Conservation (phyloP, 1,140 invertebrate species). For the Dendroctonus ponderosae region DNA sequence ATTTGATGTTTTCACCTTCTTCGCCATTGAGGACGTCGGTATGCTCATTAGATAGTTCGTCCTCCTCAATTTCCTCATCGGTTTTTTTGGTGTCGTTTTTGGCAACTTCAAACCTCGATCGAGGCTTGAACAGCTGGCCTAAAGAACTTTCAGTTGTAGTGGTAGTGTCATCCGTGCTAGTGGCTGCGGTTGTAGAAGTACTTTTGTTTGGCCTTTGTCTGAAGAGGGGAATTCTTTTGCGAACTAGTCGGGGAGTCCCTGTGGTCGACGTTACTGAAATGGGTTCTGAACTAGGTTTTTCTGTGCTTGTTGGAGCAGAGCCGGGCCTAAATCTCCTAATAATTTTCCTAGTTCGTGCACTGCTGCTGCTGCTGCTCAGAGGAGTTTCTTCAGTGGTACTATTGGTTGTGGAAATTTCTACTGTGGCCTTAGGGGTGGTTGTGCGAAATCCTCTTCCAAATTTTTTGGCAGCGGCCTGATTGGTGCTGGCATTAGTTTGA, state of each 20-base stretch:
- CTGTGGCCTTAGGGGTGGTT: constrained; percentile 22
- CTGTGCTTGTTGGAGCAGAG: constrained; percentile 3
- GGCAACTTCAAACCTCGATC: constrained; percentile 21
- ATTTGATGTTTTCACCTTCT: constrained; percentile 56
- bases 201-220: constrained; percentile 6
- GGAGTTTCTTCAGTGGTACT: neutral
- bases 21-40: constrained; percentile 41
- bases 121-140: constrained; percentile 20
- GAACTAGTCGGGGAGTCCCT: neutral
- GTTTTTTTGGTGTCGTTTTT: neutral
- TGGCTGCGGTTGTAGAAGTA: neutral
- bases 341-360: constrained; percentile 35
- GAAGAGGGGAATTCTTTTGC: constrained; percentile 17
- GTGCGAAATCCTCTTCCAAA: constrained; percentile 28
- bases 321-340: constrained; percentile 40
- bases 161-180: neutral
- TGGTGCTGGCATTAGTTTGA: constrained; percentile 32
- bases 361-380: neutral
- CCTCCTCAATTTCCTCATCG: constrained; percentile 21
- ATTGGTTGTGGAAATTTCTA: constrained; percentile 8
- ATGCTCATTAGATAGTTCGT: constrained; percentile 42
- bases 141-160: constrained; percentile 16
- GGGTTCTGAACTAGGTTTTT: neutral
- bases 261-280: neutral
- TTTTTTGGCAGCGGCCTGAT: constrained; percentile 21